These are phyloP conservation scores for Exephanes ischioxanthus DNA, from an alignment of 2,888 invertebrate genomes.

Conservation along the genomic window DNA sequence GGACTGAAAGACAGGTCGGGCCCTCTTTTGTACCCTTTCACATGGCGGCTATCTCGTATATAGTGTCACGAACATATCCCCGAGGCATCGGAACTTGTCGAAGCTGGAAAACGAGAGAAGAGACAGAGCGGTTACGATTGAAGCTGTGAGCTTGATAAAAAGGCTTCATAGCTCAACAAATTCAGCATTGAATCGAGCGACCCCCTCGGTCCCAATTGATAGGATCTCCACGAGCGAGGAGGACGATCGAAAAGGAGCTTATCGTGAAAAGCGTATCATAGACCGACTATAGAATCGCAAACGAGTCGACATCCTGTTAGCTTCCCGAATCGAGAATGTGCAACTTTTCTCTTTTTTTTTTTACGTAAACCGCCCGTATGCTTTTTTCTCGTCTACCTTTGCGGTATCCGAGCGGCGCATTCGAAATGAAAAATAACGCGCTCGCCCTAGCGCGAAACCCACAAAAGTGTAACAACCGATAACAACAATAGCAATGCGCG, in stretches of 20 bases:
- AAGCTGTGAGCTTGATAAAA: conserved; percentile 60
- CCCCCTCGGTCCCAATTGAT: conserved; percentile 19
- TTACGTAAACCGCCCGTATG: not conserved
- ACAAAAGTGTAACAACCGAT: not conserved
- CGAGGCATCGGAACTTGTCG: conserved; percentile 43
- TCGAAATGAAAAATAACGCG: not conserved
- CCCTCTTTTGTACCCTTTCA: conserved; percentile 30
- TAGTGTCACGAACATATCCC: conserved; percentile 50
- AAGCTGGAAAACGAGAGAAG: conserved; percentile 27
- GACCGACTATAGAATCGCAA: conserved; percentile 45
- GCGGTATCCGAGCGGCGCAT: not conserved
- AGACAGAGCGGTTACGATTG: conserved; percentile 27
- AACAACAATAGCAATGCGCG: not conserved
- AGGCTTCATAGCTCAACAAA: conserved; percentile 57
- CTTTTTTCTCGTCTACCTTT: conserved; percentile 12
- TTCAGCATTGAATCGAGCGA: conserved; percentile 35
- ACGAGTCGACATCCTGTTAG: conserved; percentile 47
- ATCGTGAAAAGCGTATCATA: conserved; percentile 55
- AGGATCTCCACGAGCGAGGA: conserved; percentile 30
- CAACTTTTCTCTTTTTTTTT: conserved; percentile 1
- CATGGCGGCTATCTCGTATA: conserved; percentile 25
- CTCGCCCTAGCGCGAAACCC: not conserved
- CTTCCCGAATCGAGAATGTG: conserved; percentile 10
- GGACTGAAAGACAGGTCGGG: conserved; percentile 28
- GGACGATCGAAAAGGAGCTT: conserved; percentile 41